Base-by-base conservation (phyloP, 2,888 invertebrate species). In the Lasioglossum calceatum region DNA sequence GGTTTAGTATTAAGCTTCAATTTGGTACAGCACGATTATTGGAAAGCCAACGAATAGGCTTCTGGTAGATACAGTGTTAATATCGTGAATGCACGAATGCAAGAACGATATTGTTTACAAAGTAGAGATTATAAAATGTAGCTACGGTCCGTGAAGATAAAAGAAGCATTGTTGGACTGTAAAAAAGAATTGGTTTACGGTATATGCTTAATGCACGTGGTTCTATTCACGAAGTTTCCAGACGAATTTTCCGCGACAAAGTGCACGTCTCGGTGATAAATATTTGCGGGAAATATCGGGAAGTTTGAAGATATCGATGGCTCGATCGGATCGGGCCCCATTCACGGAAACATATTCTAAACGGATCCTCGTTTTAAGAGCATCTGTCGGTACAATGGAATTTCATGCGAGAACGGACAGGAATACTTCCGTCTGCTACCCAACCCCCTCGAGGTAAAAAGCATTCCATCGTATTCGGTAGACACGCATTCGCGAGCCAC, bases 331-430 rank as follows among this genome's bases (percentile, higher is more conserved):
- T 47, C 73, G 8, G 36, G 54, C 32, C 42, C 86, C 23, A 61
- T 86, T 80, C 78, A 67, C 19, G 70, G 78, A 73, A 77, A 77
- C 79, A 42, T 83, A 86, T 83, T 83, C 82, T 72, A 71, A 78
- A 80, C 86, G 86, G 78, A 79, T 86, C 74, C 76, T 12, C 71
- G 77, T 73, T 87, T 83, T 87, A 83, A 86, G 85, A 88, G 87
- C 87, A 80, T 87, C 85, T 88, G 79, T 85, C 76, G 75, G 82
- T 78, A 77, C 82, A 85, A 85, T 81, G 67, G 80, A 87, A 90
- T 87, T 88, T 90, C 85, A 79, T 84, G 75, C 75, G 42, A 79
- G 85, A 82, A 80, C 79, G 79, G 80, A 79, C 84, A 72, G 71
- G 79, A 76, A 88, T 90, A 84, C 72, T 82, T 78, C 79, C 79